phyloP scores from a whole-genome alignment of 2,797 vertebrate genomes.

The Choloepus didactylus region DNA sequence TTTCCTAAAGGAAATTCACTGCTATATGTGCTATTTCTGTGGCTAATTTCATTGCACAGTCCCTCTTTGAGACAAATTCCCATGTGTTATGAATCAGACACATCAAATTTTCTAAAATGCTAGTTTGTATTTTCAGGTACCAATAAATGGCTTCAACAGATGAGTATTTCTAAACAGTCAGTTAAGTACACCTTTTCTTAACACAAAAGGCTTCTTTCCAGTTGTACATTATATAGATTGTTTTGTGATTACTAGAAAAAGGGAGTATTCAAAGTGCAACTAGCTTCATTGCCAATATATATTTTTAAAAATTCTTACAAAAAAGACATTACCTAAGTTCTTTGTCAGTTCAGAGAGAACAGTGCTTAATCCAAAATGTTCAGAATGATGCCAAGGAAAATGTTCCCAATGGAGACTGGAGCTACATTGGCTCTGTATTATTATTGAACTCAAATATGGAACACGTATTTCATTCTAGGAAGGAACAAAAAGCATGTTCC shows the following conservation, averaged over 20 bases:
- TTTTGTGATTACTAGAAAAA: slow-evolving; percentile 64
- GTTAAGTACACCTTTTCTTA: slow-evolving; percentile 23
- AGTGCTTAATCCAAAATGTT: slow-evolving; percentile 70
- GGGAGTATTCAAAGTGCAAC: slow-evolving; percentile 15
- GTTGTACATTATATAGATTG: not conserved
- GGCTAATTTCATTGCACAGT: not conserved
- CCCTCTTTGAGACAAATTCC: not conserved
- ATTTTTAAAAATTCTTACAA: slow-evolving; percentile 65
- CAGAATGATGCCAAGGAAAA: slow-evolving; percentile 69
- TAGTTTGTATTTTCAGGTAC: slow-evolving; percentile 52
- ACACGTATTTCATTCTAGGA: slow-evolving; percentile 66
- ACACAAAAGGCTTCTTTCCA: slow-evolving; percentile 44
- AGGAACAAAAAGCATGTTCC: slow-evolving; percentile 45
- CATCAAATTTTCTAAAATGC: slow-evolving; percentile 60
- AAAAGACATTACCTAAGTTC: slow-evolving; percentile 77
- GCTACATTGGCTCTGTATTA: not conserved
- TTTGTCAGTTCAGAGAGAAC: slow-evolving; percentile 77
- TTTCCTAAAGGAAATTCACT: not conserved
- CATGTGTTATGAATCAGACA: slow-evolving; percentile 38
- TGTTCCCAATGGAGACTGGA: slow-evolving; percentile 63
- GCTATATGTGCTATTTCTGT: not conserved
- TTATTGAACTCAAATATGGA: slow-evolving; percentile 64
- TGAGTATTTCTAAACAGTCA: slow-evolving; percentile 32
- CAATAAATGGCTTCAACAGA: slow-evolving; percentile 67
- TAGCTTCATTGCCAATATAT: slow-evolving; percentile 66